Evolutionary conservation across 23 tunicate genomes (phyloP).

Genomic region (Ciona savignyi): DNA sequence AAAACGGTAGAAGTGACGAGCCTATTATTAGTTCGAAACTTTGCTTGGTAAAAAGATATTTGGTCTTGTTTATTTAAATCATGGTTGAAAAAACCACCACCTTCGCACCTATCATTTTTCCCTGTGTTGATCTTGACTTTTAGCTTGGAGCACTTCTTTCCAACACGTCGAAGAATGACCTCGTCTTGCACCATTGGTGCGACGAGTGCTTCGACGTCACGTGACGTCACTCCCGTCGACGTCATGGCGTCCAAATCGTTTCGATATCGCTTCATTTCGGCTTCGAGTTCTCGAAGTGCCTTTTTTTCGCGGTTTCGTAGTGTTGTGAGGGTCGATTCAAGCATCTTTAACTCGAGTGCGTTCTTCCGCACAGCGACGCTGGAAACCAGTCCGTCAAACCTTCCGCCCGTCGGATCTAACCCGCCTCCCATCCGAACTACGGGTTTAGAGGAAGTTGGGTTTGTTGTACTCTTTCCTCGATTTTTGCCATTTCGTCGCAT

Average conservation of each 20-base stretch:
- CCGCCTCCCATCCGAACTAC: too few species aligned
- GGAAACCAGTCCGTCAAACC: slow-evolving; percentile 7
- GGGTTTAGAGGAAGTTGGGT: too few species aligned
- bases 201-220: neutral
- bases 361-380: slow-evolving; percentile 18
- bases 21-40: too few species aligned
- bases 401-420: neutral
- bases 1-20: too few species aligned
- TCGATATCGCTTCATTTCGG: slow-evolving; percentile 38
- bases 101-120: neutral
- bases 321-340: slow-evolving; percentile 23
- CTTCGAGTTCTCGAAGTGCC: slow-evolving; percentile 36
- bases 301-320: slow-evolving; percentile 25
- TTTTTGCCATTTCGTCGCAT: too few species aligned
- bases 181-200: slow-evolving; percentile 11
- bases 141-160: slow-evolving; percentile 5
- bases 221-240: neutral
- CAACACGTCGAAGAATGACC: slow-evolving; percentile 3
- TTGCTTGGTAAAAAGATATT: too few species aligned
- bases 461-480: too few species aligned
- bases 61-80: too few species aligned
- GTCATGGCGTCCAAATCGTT: slow-evolving; percentile 3
- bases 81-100: too few species aligned
- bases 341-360: slow-evolving; percentile 16
- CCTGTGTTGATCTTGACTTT: neutral